These are phyloP conservation scores for Geococcyx californianus DNA, from an alignment of 2,113 vertebrate species.

Conservation along the genomic window DNA sequence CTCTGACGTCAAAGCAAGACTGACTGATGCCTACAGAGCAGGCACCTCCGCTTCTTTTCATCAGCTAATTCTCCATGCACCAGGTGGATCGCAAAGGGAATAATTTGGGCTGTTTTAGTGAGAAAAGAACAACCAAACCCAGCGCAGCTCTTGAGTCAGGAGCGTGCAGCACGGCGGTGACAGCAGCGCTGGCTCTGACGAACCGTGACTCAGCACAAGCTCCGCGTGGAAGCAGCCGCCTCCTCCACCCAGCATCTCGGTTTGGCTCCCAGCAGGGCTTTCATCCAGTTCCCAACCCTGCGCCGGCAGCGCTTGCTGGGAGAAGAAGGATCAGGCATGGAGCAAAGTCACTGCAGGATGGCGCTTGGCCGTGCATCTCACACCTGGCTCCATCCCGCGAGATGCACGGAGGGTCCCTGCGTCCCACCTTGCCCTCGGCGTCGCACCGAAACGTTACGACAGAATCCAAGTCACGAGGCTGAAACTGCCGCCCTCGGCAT, in stretches of 20 bases:
- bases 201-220: constrained; percentile 37
- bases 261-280: neutral
- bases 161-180: neutral
- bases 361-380: neutral
- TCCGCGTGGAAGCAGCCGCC: neutral
- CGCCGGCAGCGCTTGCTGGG: rapidly evolving
- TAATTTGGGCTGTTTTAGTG: neutral
- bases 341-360: rapidly evolving
- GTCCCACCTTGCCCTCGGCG: neutral
- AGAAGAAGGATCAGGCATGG: neutral
- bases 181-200: neutral
- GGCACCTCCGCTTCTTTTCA: neutral
- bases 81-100: neutral
- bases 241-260: neutral
- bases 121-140: neutral
- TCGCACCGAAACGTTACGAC: neutral
- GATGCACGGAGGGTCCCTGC: neutral
- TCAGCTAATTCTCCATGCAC: rapidly evolving
- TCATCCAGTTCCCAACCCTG: neutral
- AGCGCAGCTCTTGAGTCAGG: constrained; percentile 1
- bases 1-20: neutral
- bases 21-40: neutral
- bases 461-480: neutral
- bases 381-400: rapidly evolving
- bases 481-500: neutral